Conservation (phyloP, 2,888 invertebrate species). For the Tipula unca region DNA sequence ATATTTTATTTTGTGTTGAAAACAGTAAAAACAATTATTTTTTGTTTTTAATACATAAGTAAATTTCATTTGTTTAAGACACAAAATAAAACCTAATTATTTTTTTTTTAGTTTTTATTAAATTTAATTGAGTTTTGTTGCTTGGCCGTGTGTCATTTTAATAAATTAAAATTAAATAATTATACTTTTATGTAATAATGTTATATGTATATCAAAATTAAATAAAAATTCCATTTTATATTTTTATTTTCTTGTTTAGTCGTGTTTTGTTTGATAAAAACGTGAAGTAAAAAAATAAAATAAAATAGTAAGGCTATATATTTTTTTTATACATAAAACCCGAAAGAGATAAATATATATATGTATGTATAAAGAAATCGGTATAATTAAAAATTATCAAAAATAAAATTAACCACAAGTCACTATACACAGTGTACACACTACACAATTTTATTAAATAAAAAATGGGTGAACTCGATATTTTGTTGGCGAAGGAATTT, state of each 20-base stretch:
- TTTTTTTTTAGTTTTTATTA: not conserved
- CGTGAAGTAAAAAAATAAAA: not conserved
- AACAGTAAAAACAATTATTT: not conserved
- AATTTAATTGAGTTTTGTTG: not conserved
- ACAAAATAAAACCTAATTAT: not conserved
- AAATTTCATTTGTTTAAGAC: not conserved
- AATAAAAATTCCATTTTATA: not conserved
- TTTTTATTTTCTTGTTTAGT: not conserved
- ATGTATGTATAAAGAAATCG: not conserved
- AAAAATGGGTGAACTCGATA: conserved; percentile 39
- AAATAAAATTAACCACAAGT: not conserved
- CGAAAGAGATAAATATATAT: not conserved
- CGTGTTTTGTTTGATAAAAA: not conserved
- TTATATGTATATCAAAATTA: not conserved
- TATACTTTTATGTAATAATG: not conserved
- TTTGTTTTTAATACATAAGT: conserved; percentile 14
- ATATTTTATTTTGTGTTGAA: not conserved
- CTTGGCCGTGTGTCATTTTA: not conserved
- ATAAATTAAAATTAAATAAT: not conserved
- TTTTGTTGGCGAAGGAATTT: conserved; percentile 37
- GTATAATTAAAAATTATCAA: not conserved
- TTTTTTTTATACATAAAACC: not conserved
- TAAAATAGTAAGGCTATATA: not conserved
- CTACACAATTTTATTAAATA: conserved; percentile 27
- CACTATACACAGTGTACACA: too few relatives aligned